A percentile compares a stretch with the other conserved stretches of the same genome.
phyloP scores from a whole-genome alignment of 2,797 vertebrate species.

The Lepilemur septentrionalis region DNA sequence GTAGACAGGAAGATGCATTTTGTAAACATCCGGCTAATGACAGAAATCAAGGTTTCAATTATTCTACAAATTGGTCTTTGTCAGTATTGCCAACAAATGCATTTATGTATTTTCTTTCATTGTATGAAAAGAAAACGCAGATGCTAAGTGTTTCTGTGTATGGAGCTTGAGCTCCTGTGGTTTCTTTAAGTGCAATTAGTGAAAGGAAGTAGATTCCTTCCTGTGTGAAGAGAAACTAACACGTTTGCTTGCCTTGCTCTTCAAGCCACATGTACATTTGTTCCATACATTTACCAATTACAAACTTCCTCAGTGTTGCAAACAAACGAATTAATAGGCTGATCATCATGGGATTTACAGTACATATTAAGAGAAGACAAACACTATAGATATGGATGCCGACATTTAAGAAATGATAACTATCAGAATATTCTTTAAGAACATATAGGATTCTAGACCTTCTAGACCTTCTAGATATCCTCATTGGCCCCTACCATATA shows the following conservation, averaged over 20 bases:
- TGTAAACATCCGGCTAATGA: background rate
- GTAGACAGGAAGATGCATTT: background rate
- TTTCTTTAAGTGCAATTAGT: background rate
- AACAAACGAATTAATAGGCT: background rate
- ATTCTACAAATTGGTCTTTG: background rate
- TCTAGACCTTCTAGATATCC: background rate
- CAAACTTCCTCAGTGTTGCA: background rate
- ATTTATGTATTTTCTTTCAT: background rate
- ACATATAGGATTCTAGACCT: background rate
- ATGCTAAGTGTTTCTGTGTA: background rate
- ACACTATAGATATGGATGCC: background rate
- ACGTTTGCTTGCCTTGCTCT: background rate
- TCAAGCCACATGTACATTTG: background rate
- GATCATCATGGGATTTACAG: background rate
- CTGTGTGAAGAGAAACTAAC: background rate
- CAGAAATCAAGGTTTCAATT: conserved; percentile 38
- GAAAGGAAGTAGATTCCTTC: background rate
- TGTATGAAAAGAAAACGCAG: background rate
- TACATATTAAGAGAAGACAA: background rate
- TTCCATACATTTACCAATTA: background rate
- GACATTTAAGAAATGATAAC: background rate
- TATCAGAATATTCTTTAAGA: background rate
- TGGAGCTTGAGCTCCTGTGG: background rate
- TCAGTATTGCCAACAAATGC: background rate
- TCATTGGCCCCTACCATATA: background rate